Conservation (phyloP, 1,140 invertebrate species). For the Pseudomyrmex gracilis region DNA sequence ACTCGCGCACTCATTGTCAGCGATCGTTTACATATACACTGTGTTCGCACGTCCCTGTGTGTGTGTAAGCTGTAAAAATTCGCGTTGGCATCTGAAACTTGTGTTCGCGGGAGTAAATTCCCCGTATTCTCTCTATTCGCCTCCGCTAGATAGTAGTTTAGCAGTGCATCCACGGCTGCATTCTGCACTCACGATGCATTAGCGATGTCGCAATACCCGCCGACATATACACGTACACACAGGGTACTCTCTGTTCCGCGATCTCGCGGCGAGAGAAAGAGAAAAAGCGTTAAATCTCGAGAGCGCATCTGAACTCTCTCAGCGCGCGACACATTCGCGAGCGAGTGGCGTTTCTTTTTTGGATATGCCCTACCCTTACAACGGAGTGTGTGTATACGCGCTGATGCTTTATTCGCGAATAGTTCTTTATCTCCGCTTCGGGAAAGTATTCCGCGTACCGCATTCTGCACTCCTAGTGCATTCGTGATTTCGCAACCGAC, state of each 20-base stretch:
- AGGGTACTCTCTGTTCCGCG: not conserved
- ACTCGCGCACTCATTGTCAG: not conserved
- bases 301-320: conserved; percentile 45
- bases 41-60: not conserved
- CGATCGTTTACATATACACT: not conserved
- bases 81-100: conserved; percentile 24
- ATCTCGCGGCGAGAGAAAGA: conserved; percentile 17
- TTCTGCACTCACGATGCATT: conserved; percentile 68
- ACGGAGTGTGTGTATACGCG: not conserved
- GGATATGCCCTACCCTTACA: not conserved
- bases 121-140: conserved; percentile 44
- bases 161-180: conserved; percentile 67
- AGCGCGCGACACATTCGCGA: conserved; percentile 9
- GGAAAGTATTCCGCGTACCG: conserved; percentile 66
- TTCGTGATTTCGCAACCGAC: conserved; percentile 64
- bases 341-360: conserved; percentile 37
- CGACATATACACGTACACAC: conserved; percentile 24
- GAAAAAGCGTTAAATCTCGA: conserved; percentile 55
- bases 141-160: conserved; percentile 53
- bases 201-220: conserved; percentile 67
- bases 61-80: conserved; percentile 33
- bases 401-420: conserved; percentile 35
- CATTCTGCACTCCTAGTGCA: conserved; percentile 67
- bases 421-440: conserved; percentile 63
- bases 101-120: conserved; percentile 51